Conservation (phyloP, 2,797 vertebrate genomes). For the Acanthis flammea region DNA sequence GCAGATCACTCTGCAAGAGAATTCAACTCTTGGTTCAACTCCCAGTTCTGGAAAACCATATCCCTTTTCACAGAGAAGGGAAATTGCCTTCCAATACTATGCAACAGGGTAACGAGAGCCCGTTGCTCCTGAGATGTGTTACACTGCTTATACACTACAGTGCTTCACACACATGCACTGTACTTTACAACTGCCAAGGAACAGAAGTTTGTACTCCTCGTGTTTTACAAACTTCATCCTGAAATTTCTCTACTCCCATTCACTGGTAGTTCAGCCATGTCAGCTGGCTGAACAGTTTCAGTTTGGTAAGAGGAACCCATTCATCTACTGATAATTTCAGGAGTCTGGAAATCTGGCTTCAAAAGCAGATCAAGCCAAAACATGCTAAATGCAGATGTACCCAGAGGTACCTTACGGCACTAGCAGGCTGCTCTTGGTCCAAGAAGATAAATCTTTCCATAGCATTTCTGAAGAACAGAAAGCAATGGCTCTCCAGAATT, state of each 20-base stretch:
- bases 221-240: neutral
- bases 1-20: neutral
- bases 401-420: neutral
- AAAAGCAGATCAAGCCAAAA: conserved; percentile 11
- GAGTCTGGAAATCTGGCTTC: neutral
- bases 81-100: neutral
- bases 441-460: neutral
- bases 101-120: neutral
- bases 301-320: neutral
- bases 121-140: neutral
- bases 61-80: neutral
- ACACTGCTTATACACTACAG: neutral
- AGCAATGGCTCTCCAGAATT: neutral
- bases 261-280: neutral
- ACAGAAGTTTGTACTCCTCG: neutral
- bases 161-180: neutral
- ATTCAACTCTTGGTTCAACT: neutral
- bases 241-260: neutral
- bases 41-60: neutral
- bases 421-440: neutral
- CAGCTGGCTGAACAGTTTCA: neutral
- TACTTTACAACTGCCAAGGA: neutral
- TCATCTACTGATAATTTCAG: neutral
- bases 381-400: neutral
- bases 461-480: conserved; percentile 38